These are phyloP conservation scores for Pseudoatta argentina DNA, from an alignment of 1,140 invertebrate genomes.

Conservation along the genomic window DNA sequence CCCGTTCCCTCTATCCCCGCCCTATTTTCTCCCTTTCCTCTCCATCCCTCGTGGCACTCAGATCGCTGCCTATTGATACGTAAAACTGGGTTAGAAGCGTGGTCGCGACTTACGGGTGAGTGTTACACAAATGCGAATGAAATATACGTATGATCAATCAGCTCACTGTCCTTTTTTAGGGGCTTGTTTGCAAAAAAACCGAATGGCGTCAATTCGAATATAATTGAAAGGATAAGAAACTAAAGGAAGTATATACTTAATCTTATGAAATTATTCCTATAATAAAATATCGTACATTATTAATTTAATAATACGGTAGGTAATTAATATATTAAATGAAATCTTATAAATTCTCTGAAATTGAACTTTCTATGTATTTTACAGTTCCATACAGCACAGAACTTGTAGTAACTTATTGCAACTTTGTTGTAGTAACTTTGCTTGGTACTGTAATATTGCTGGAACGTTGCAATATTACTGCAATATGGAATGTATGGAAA, in stretches of 20 bases:
- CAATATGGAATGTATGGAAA: too few relatives aligned
- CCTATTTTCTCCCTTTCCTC: neutral
- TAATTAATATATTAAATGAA: constrained; percentile 10
- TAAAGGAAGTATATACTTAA: neutral
- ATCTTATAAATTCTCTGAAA: neutral
- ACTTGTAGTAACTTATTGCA: too few relatives aligned
- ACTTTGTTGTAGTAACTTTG: too few relatives aligned
- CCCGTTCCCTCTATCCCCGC: constrained; percentile 47
- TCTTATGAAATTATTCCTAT: neutral
- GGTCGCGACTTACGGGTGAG: constrained; percentile 43
- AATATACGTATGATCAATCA: constrained; percentile 39
- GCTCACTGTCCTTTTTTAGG: constrained; percentile 25
- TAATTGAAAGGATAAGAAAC: constrained; percentile 11
- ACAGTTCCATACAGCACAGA: too few relatives aligned
- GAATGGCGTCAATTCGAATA: constrained; percentile 14
- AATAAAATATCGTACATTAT: neutral
- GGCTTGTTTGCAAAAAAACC: constrained; percentile 25
- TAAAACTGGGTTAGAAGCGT: constrained; percentile 75
- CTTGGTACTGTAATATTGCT: too few relatives aligned
- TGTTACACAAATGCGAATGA: constrained; percentile 37
- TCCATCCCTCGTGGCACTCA: constrained; percentile 41
- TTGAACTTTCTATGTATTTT: neutral
- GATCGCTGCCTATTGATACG: constrained; percentile 71
- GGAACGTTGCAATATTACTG: too few relatives aligned
- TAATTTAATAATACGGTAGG: neutral